Base-by-base conservation (phyloP, 1,140 invertebrate species). In the Brachionus calyciflorus region DNA sequence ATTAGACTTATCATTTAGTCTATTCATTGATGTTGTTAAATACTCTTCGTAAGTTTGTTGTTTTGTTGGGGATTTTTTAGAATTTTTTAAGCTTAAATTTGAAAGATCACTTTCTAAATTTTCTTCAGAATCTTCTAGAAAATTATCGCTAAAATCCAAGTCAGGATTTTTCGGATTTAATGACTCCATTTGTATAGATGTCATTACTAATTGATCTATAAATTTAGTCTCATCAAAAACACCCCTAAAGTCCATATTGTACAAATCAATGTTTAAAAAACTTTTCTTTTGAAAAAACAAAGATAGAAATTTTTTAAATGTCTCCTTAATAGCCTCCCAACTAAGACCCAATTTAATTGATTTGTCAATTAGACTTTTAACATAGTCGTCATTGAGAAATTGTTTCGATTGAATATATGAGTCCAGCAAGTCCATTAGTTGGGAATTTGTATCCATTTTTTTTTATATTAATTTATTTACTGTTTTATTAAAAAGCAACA, bases 1-100 rank as follows among this genome's bases (percentile, higher is more conserved):
- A 63, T 81, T 82, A 41, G 46, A 7, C 28, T 73, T 73, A 33
- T 73, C 69, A 28, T 73, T 73, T 14, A 49, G 21, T 0, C 51
- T 26, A 24, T 73, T 24, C 69, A 73, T 51, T 21, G 69, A 49
- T 26, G 28, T 17, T 24, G 51, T 24, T 19, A 51, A 17, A 28
- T 51, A 73, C 69, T 73, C 69, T 30, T 73, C 46, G 9, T 51
- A 41, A 9, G 46, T 19, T 19, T 49, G 69, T n/a, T 65, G 60
- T 33, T 60, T 46, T n/a, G n/a, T 1, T 17, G 65, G 37, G 60
- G 19, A 3, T 21, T 21, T 40, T 49, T 30, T 28, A 5, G 46
- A 19, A 9, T 17, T 17, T 70, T 21, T 44, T 73, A 17, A 24
- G 14, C 12, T 57, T 17, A 57, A 28, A 12, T 6, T 3, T 6